These are phyloP conservation scores for Spilogale gracilis DNA, from an alignment of 2,113 vertebrate genomes.

Conservation along the genomic window DNA sequence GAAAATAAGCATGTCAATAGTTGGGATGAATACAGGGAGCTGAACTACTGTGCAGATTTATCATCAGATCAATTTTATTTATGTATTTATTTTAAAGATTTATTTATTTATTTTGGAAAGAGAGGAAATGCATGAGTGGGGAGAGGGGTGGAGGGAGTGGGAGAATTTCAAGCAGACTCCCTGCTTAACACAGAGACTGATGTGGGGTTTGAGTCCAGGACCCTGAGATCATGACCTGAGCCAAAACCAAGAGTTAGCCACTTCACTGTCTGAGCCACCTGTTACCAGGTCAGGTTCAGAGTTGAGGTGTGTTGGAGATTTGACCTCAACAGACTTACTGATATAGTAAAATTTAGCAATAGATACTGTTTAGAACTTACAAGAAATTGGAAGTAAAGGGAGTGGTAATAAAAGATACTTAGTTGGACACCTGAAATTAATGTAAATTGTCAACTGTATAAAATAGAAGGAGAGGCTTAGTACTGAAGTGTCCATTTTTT, in stretches of 20 bases:
- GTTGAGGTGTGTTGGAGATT: too few species aligned
- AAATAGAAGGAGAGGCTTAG: background rate
- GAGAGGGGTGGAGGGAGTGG: background rate
- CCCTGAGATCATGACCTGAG: background rate
- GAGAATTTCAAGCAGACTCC: background rate
- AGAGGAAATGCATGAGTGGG: background rate
- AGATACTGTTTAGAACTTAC: background rate
- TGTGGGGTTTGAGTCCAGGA: accelerated
- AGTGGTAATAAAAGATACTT: background rate
- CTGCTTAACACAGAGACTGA: background rate
- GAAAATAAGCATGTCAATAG: background rate
- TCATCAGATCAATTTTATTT: background rate
- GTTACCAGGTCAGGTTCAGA: background rate
- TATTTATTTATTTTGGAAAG: background rate
- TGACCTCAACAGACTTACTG: background rate
- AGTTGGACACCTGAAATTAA: background rate
- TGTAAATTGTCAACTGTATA: background rate
- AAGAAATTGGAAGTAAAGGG: background rate
- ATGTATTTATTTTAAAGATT: background rate
- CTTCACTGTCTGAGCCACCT: background rate
- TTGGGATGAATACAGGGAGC: background rate
- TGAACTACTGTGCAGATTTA: background rate
- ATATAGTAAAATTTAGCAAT: background rate
- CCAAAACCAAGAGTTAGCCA: background rate
- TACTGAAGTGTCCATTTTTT: background rate